Base-by-base conservation (phyloP, 2,113 vertebrate genomes). In the Xiphophorus maculatus region DNA sequence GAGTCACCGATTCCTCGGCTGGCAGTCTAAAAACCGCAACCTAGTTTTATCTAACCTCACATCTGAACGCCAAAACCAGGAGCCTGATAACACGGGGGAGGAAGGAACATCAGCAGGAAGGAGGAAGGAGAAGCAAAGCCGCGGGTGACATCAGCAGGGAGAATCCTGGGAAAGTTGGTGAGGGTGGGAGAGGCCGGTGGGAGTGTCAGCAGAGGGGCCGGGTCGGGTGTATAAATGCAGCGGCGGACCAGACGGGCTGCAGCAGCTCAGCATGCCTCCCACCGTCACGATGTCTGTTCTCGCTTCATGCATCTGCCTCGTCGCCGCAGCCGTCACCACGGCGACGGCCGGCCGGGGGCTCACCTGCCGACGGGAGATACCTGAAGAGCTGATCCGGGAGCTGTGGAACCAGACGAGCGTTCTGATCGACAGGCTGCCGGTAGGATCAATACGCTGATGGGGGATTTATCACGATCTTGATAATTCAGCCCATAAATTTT, bases 381-480 rank as follows among this genome's bases (percentile, higher is more conserved):
- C 72, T 0, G 3, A 28, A 0, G 65, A 66, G 19, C 79, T 92
- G 74, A 72, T 92, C 75, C 62, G 77, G 9, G 74, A 87, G 1
- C 84, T 91, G 78, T 90, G 90, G 91, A 85, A 2, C 42, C 32
- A 28, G 0, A 89, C 62, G 61, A 54, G 0, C 0, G 14, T 33
- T 33, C 84, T 92, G 65, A 74, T 80, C 64, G 5, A 63, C 0
- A n/a, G 7, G 1, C 85, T 92, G 64, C 91, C 89, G 70, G 91
- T 92, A 80, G 71, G 87, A 82, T 51, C 76, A 25, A 33, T 64
- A 44, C n/a, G 42, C 69, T 17, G 0, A 30, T 11, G 10, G 10
- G 35, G 12, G 35, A 11, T 11, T 11, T 0, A 37, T 37, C 35
- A 37, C 12, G 35, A 37, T 37, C 9, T 37, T 11, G 10, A 37